Base-by-base conservation (phyloP, 2,113 vertebrate genomes). In the Empidonax traillii region DNA sequence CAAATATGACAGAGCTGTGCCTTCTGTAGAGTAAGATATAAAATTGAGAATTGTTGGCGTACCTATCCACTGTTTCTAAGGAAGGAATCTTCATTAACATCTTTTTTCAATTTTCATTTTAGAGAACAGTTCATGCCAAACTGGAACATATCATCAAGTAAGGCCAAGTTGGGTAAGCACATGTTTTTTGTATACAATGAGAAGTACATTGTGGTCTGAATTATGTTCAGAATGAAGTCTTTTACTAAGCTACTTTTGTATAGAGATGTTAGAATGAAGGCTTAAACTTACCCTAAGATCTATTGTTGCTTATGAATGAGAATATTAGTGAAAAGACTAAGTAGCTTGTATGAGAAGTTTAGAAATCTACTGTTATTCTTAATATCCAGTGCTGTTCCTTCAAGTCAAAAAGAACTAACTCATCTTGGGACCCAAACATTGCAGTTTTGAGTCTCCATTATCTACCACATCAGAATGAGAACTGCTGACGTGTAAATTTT, bases 151-250 rank as follows among this genome's bases (percentile, higher is more conserved):
- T 62, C 91, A 94, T 88, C 94, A 88, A 87, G 35, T 91, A 72
- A 96, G 68, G 67, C 30, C 39, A 93, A 93, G 53, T 1, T 89
- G 71, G 93, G 94, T 93, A 94, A 95, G 94, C 90, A 92, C 39
- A 33, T 74, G 56, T 14, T 72, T 89, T 92, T 77, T 93, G 15
- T 90, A 72, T 93, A 74, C 62, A 72, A 77, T 85, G 39, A 82
- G 21, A 28, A 80, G 37, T 56, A 73, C 12, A 17, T 35, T 61
- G 76, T 65, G 52, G 61, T 93, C 76, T 14, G 9, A 81, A 86
- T 86, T 84, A 61, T 93, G 44, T 51, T 92, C 86, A 72, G 47
- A 49, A 15, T 59, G 24, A 58, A 78, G 28, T 44, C 47, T 59
- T 91, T 76, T 74, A 83, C 47, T 62, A 41, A 77, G 47, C 51